phyloP scores from a whole-genome alignment of 2,888 invertebrate species.

The Drosophila robusta region DNA sequence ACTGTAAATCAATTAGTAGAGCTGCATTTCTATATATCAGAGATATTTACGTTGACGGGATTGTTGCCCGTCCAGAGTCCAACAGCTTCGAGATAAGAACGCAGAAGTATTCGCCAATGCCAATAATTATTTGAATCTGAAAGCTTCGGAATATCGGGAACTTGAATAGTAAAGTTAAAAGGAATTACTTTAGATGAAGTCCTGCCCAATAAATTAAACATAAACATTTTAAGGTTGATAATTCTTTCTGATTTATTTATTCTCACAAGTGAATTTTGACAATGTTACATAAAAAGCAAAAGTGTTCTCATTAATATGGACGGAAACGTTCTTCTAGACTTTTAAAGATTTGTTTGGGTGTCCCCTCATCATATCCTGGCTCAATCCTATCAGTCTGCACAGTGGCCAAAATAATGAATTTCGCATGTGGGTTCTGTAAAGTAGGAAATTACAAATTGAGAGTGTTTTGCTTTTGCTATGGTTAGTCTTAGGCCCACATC shows the following conservation, averaged over 20 bases:
- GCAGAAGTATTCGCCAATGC: no score
- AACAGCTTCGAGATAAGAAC: no score
- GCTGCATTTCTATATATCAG: no score
- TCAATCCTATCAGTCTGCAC: constrained; percentile 59
- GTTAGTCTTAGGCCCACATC: constrained; percentile 30
- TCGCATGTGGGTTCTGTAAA: constrained; percentile 51
- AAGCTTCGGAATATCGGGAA: constrained; percentile 15
- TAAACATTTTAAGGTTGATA: neutral
- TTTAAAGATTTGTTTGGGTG: constrained; percentile 49
- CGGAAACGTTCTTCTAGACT: constrained; percentile 59
- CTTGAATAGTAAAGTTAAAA: neutral
- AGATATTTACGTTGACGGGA: no score
- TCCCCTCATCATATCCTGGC: constrained; percentile 52
- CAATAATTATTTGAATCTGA: no score
- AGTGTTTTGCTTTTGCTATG: rapidly evolving
- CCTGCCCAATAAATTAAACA: no score
- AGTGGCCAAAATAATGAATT: constrained; percentile 60
- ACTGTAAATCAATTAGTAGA: neutral
- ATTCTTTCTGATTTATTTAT: neutral
- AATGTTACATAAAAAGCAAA: neutral
- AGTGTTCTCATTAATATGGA: constrained; percentile 35
- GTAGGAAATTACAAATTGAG: neutral
- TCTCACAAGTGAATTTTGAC: neutral
- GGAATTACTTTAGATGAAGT: no score
- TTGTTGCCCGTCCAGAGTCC: no score